Percentiles rank a stretch among this genome's conserved stretches.
phyloP scores from a whole-genome alignment of 2,888 invertebrate genomes.

The Agrotis segetum region DNA sequence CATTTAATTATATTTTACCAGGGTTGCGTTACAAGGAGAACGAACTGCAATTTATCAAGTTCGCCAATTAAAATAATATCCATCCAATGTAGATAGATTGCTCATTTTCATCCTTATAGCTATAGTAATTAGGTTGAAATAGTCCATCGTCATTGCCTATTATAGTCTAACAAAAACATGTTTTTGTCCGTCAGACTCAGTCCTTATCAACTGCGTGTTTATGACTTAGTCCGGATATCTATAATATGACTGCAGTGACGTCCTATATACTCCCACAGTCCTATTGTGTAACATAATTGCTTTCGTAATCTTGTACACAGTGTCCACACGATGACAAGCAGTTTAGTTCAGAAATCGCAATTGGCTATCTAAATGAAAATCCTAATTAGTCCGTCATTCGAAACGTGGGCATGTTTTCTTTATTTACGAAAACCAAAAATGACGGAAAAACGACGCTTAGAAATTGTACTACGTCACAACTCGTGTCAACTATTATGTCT shows the following conservation, averaged over 20 bases:
- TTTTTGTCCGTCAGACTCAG: slow-evolving; percentile 21
- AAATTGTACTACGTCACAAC: not conserved
- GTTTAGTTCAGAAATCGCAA: not conserved
- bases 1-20: slow-evolving; percentile 32
- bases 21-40: slow-evolving; percentile 46
- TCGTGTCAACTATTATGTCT: slow-evolving; percentile 21
- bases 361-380: too few relatives aligned
- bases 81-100: slow-evolving; percentile 3
- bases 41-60: slow-evolving; percentile 31
- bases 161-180: slow-evolving; percentile 39
- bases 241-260: slow-evolving; percentile 21
- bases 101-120: not conserved
- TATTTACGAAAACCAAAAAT: too few relatives aligned
- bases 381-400: too few relatives aligned
- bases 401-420: too few relatives aligned
- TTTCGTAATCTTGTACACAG: not conserved
- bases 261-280: not conserved
- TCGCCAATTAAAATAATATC: slow-evolving; percentile 10
- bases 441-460: too few relatives aligned
- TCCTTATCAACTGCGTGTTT: slow-evolving; percentile 32
- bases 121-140: not conserved
- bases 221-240: slow-evolving; percentile 28
- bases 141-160: too few relatives aligned
- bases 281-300: not conserved
- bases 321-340: not conserved